Base-by-base conservation (phyloP, 1,140 invertebrate species). In the Wiebesia pumilae region DNA sequence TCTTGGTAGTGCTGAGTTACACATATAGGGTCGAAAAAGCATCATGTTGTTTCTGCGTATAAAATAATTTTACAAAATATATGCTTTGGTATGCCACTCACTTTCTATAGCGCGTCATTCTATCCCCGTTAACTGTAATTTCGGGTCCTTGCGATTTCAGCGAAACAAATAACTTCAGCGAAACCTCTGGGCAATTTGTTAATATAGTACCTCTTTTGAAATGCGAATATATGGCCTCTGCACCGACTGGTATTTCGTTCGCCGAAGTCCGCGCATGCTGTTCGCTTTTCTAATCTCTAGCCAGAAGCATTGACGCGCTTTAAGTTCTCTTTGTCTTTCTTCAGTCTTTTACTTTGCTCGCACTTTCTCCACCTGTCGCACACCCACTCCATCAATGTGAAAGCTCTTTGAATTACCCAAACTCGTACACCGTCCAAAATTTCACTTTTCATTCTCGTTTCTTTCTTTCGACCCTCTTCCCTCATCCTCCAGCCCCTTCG, bases 231-330 rank as follows among this genome's bases (percentile, higher is more conserved):
- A 51, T 51, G 12, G 30, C 67, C 21, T n/a, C 75, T 16, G 27
- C n/a, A 30, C 38, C n/a, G 35, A 35, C 9, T 24, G 69, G 9
- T 40, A 6, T 40, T 73, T 24, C n/a, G 10, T 69, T 6, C 40
- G 21, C 3, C 1, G 40, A 40, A 43, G 40, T 27, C 62, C 62
- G 0, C 12, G 43, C 43, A n/a, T n/a, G n/a, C n/a, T n/a, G 43
- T 69, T 0, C 77, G n/a, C 47, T 80, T 80, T 62, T 40, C 54
- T 80, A 16, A 80, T 80, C 40, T 38, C 51, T n/a, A 35, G 51
- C 27, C 47, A 19, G 3, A 0, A 54, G 27, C 51, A 6, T 51
- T 35, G 51, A 58, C n/a, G 75, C n/a, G 40, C n/a, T 47, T 30
- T 30, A 77, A 51, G 19, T 54, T 30, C 54, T 40, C 78, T 40